Conservation (phyloP, 2,113 vertebrate species). For the Dipodomys merriami region DNA sequence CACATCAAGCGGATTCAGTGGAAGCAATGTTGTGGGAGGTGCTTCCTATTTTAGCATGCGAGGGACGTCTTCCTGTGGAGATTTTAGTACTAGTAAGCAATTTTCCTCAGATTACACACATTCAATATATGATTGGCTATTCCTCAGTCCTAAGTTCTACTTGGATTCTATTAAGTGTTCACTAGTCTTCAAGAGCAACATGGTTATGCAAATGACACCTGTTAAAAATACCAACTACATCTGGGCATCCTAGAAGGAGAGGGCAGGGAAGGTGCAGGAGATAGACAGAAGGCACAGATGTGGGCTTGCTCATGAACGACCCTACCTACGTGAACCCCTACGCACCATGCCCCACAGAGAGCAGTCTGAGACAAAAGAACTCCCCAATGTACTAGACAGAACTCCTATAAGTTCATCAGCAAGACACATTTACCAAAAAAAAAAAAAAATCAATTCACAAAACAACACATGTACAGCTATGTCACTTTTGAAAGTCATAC, state of each 20-base stretch:
- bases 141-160: neutral
- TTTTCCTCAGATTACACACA: neutral
- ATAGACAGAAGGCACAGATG: neutral
- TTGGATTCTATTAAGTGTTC: neutral
- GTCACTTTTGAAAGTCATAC: neutral
- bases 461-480: neutral
- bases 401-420: neutral
- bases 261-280: neutral
- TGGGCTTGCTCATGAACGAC: neutral
- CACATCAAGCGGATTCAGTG: neutral
- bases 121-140: neutral
- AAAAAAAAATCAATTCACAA: neutral
- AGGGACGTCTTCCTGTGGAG: neutral
- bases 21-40: neutral
- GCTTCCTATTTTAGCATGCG: neutral
- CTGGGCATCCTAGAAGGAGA: neutral
- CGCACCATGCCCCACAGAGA: neutral
- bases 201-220: neutral
- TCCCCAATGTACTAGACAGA: neutral
- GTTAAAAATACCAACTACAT: neutral
- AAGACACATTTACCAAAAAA: neutral
- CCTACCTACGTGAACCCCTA: neutral
- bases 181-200: neutral
- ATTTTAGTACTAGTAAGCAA: neutral
- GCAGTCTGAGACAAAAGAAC: neutral